Evolutionary conservation across 2,797 vertebrate genomes (phyloP), one percentile per base, ranked within the genome.

Genomic region (Bucorvus abyssinicus): DNA sequence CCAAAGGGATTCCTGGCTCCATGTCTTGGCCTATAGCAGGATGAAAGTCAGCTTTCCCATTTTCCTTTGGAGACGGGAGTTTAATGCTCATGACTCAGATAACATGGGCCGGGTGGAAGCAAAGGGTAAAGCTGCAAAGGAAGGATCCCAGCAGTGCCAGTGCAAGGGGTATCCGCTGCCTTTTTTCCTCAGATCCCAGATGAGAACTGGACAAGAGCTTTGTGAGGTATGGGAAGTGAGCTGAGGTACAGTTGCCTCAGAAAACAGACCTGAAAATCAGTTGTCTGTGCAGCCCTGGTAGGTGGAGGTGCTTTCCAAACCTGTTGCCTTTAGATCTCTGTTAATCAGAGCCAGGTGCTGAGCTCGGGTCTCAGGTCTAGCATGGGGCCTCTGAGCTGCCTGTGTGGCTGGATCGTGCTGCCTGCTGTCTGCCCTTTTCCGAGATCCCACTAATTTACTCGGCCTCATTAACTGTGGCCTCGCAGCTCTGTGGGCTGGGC

Each of bases 391-490:
- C 26, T 27, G 36, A 13, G 15, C 14, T 14, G 30, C 34, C 0
- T 12, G 12, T 6, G 60, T 10, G 30, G 53, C 64, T 36, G 75
- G 10, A 1, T 2, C 49, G 27, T 27, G 14, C 73, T 52, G 52
- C 2, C 21, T 15, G 26, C 52, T 34, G 13, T 1, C 56, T 4
- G 26, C 44, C 40, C 24, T 15, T 22, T 24, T 3, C 38, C 0
- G 10, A 19, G n/a, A 32, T 57, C 29, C 40, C 4, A 9, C 24
- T 60, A 6, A 0, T 19, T 45, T 61, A 69, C 34, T 45, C 17
- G 32, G 64, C 16, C 53, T 38, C 24, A 0, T 19, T 36, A 50
- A 9, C 13, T 10, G 21, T 53, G 63, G 67, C 59, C 57, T 59
- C 30, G 27, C 67, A 69, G 76, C 14, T 21, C 9, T 17, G 36